Evolutionary conservation across 2,113 vertebrate species (phyloP).

Genomic region (Blennius ocellaris): DNA sequence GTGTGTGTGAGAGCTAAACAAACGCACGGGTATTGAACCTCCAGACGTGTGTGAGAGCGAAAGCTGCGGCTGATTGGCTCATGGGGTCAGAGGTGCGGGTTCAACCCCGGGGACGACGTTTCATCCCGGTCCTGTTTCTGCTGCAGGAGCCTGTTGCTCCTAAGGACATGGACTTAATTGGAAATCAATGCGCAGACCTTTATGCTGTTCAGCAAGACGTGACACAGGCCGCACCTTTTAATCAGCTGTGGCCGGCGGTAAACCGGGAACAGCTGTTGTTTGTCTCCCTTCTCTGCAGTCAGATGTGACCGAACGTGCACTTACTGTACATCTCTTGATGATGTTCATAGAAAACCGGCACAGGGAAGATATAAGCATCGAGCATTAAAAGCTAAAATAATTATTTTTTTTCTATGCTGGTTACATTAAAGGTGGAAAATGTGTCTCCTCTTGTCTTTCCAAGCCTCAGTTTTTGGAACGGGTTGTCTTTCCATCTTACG

Average conservation of each 20-base stretch:
- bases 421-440: too few relatives aligned
- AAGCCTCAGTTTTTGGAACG: too few relatives aligned
- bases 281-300: not conserved
- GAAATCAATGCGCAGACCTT: slow-evolving; percentile 9
- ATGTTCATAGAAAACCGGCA: not conserved
- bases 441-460: too few relatives aligned
- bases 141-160: slow-evolving; percentile 18
- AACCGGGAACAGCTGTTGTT: slow-evolving; percentile 3
- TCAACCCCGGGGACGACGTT: not conserved
- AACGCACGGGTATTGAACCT: slow-evolving; percentile 7
- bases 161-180: not conserved
- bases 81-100: slow-evolving; percentile 23
- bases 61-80: slow-evolving; percentile 38
- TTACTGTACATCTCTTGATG: not conserved
- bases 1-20: slow-evolving; percentile 12
- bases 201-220: not conserved
- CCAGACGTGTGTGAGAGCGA: slow-evolving; percentile 3
- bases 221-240: not conserved
- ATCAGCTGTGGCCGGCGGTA: fast-evolving
- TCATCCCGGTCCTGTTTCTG: not conserved
- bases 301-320: not conserved
- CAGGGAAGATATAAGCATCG: too few relatives aligned
- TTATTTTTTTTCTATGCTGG: too few relatives aligned
- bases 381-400: too few relatives aligned
- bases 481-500: too few relatives aligned